Percentiles rank a stretch among this genome's conserved stretches.
Conservation (phyloP, 2,888 invertebrate species). For the Teinopalpus imperialis region DNA sequence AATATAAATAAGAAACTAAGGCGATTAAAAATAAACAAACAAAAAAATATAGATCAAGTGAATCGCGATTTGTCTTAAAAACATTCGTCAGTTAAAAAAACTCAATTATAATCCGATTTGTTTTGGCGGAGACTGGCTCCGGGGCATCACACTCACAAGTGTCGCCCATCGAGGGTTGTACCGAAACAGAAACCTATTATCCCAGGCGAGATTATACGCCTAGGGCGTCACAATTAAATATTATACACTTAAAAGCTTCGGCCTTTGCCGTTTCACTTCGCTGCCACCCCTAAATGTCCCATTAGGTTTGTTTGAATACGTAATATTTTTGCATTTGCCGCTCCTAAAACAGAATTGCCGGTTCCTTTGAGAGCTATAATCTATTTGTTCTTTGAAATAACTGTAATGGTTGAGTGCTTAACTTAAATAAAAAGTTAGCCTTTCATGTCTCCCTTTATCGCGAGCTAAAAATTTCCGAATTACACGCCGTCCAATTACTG, state of each 20-base stretch:
- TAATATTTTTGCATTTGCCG: constrained; percentile 82
- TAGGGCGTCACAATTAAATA: constrained; percentile 83
- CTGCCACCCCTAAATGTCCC: constrained; percentile 82
- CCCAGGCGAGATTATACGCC: constrained; percentile 83
- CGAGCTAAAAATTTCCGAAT: constrained; percentile 24
- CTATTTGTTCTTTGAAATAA: constrained; percentile 81
- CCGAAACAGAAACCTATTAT: constrained; percentile 83
- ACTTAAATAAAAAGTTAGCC: constrained; percentile 66
- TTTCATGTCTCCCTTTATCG: constrained; percentile 49
- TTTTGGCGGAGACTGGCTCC: constrained; percentile 69
- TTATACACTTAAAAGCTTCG: constrained; percentile 83
- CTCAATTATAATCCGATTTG: constrained; percentile 79
- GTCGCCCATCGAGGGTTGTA: constrained; percentile 77
- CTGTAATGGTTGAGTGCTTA: constrained; percentile 74
- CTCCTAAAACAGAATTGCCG: constrained; percentile 78
- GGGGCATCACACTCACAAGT: constrained; percentile 76
- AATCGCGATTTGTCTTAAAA: constrained; percentile 37
- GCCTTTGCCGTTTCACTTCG: constrained; percentile 81
- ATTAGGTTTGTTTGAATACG: constrained; percentile 82
- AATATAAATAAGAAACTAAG: too few species aligned
- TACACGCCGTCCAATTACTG: constrained; percentile 17
- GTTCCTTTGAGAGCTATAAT: constrained; percentile 80
- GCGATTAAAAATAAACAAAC: constrained; percentile 9
- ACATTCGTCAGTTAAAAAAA: constrained; percentile 69
- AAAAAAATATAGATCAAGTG: constrained; percentile 25